These are phyloP conservation scores for Portunus trituberculatus DNA, from an alignment of 1,140 invertebrate species.

Conservation along the genomic window DNA sequence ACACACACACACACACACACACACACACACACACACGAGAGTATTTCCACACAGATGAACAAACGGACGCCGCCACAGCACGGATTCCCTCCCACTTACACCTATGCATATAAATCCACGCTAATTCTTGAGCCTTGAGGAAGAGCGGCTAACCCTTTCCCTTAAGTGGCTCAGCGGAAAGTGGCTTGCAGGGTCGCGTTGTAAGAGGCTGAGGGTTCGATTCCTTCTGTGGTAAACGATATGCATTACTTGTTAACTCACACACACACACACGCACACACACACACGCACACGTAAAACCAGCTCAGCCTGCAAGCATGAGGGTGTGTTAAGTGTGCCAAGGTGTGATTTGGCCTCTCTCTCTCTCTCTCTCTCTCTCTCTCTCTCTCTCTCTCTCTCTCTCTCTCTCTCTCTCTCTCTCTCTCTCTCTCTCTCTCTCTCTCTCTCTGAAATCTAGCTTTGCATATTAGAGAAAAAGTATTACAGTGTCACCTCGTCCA, in stretches of 20 bases:
- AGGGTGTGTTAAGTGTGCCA: slow-evolving; percentile 3
- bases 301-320: slow-evolving; percentile 35
- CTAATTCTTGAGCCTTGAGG: background rate
- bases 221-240: too few species aligned
- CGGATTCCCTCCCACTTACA: too few species aligned
- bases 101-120: background rate
- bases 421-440: background rate
- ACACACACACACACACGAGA: too few species aligned
- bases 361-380: slow-evolving; percentile 50
- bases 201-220: too few species aligned
- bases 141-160: background rate
- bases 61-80: too few species aligned
- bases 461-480: too few species aligned
- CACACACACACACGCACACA: slow-evolving; percentile 7
- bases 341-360: slow-evolving; percentile 37
- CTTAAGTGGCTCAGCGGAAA: too few species aligned
- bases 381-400: slow-evolving; percentile 63
- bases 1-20: too few species aligned
- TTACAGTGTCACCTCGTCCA: too few species aligned
- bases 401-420: slow-evolving; percentile 45
- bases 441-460: too few species aligned
- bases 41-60: too few species aligned
- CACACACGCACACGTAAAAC: background rate
- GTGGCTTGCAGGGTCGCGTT: too few species aligned
- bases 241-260: background rate